Conservation (phyloP, 2,797 vertebrate genomes). For the Coccyzus lansbergi region DNA sequence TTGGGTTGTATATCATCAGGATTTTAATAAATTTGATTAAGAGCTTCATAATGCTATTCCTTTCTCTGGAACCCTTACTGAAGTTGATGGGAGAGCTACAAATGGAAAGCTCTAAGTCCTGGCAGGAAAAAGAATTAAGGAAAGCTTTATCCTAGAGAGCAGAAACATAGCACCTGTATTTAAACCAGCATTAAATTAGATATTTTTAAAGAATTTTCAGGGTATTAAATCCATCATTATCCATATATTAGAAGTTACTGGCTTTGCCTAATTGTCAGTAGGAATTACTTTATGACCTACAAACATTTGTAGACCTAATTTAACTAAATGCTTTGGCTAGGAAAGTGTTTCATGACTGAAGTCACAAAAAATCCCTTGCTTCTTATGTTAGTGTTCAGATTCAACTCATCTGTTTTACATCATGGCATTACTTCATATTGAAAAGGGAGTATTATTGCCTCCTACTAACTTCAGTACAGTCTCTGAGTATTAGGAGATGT, state of each 20-base stretch:
- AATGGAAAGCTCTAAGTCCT: neutral
- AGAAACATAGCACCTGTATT: neutral
- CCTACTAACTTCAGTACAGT: neutral
- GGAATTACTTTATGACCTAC: neutral
- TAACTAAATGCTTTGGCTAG: neutral
- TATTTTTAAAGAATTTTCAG: neutral
- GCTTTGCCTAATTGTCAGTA: neutral
- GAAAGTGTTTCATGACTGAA: neutral
- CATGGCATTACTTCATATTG: neutral
- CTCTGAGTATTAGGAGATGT: neutral
- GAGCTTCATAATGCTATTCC: neutral
- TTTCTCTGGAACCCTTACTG: neutral
- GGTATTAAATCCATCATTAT: neutral
- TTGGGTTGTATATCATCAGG: slow-evolving; percentile 53
- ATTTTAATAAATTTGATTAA: slow-evolving; percentile 47
- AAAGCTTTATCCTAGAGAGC: neutral
- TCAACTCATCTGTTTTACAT: neutral
- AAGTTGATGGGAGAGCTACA: neutral
- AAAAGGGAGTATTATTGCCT: neutral
- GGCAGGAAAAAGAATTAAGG: neutral
- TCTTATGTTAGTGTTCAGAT: neutral
- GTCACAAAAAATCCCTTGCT: neutral
- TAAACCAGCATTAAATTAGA: neutral
- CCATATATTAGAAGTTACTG: neutral
- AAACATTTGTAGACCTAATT: no score